These are phyloP conservation scores for Poeciliopsis retropinna DNA, from an alignment of 2,113 vertebrate species.

Conservation along the genomic window DNA sequence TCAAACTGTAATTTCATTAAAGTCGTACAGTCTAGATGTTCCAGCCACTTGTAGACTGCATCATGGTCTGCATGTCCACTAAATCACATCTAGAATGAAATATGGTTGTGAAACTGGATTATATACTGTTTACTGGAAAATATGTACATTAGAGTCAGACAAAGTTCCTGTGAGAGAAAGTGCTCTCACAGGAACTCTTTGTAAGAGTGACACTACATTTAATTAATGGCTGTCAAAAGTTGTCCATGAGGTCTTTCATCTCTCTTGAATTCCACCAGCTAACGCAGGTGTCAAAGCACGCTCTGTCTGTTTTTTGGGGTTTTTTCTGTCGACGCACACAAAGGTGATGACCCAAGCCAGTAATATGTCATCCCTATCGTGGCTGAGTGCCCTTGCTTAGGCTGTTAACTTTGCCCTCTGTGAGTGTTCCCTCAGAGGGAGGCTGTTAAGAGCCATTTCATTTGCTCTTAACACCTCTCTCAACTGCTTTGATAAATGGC, in stretches of 20 bases:
- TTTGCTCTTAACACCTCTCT: not conserved
- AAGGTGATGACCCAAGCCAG: constrained; percentile 3
- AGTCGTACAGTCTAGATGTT: too few relatives aligned
- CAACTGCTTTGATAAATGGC: constrained; percentile 16
- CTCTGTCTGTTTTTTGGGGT: not conserved
- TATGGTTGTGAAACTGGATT: too few relatives aligned
- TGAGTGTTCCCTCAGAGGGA: not conserved
- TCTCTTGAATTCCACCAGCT: not conserved
- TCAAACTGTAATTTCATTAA: too few relatives aligned
- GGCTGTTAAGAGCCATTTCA: not conserved
- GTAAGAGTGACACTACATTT: not conserved
- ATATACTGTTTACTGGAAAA: too few relatives aligned
- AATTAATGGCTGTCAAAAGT: not conserved
- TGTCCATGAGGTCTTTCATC: not conserved
- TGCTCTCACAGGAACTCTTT: not conserved
- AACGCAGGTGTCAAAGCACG: not conserved
- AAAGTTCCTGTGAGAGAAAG: too few relatives aligned
- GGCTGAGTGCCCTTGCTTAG: not conserved
- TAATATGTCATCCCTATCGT: constrained; percentile 2
- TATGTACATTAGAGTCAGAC: too few relatives aligned
- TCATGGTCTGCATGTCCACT: too few relatives aligned
- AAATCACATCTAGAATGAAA: too few relatives aligned
- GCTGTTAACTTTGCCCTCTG: not conserved
- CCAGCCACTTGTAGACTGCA: too few relatives aligned
- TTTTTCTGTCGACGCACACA: not conserved